Base-by-base conservation (phyloP, 2,888 invertebrate species). In the Nycteola revayana region DNA sequence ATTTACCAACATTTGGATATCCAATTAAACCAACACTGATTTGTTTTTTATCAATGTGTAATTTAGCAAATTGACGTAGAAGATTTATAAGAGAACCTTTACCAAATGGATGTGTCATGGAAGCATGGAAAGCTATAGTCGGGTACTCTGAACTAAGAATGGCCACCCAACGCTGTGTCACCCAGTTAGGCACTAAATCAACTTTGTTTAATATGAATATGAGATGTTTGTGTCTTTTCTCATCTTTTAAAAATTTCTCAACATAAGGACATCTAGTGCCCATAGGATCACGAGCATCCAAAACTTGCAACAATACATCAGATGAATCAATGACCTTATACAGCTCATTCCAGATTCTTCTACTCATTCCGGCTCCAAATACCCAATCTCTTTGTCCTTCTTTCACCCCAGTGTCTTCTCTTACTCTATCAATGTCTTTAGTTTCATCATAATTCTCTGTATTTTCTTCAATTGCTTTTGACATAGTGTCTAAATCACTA, bases 241-340 rank as follows among this genome's bases (percentile, higher is more conserved):
- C 99, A 33, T 94, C 96, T 64, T 93, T 94, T 25, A 99, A 79
- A 81, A 95, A 99, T 53, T 96, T 95, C 75, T 98, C 94, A 33
- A 99, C 95, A 69, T 96, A 95, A 25, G 95, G 93, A 41, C 97
- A 97, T 32, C 99, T 92, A 0, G 99, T 99, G 1, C 99, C 99
- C 90, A 95, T 91, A 0, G 99, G 99, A 89, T 99, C 98, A 48
- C 99, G 91, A 0, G 98, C 98, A 90, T 99, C 99, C 41, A 99
- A 88, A 2, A 99, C 95, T 87, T 99, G 98, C 14, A 99, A 83
- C 8, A 99, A 84, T 2, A 99, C 98, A 91, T 99, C 99, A 0
- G 99, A 98, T 1, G 99, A 98, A 79, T 99, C 99, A 33, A 99
- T 93, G 14, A 99, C 99, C 91, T 99, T 99, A 75, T 99, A 98